Evolutionary conservation across 2,113 vertebrate genomes (phyloP), one percentile per base, ranked within the genome.

Genomic region (Poeciliopsis retropinna): DNA sequence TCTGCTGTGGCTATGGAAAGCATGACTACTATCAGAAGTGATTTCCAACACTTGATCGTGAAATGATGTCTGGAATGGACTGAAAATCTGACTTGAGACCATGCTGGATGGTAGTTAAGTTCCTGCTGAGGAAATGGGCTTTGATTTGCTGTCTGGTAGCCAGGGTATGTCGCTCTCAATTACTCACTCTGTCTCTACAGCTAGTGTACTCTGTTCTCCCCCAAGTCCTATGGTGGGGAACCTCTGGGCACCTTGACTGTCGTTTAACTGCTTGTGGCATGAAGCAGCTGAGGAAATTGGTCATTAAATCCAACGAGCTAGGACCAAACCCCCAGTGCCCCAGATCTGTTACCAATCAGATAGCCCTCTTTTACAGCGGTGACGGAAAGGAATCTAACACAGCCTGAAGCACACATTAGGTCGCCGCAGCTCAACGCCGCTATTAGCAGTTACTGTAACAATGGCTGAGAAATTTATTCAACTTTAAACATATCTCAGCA

Each of bases 281-380:
- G 91, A 92, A 87, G 92, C 91, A 84, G 90, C 85, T 69, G 88
- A 95, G 93, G 93, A 95, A 95, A 94, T 93, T 92, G 93, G 92
- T 94, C 93, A 94, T 95, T 95, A 95, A 94, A 94, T 93, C 88
- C 92, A 94, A 93, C 89, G 87, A 94, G 92, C 92, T 85, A 83
- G 87, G 92, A 91, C 92, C 87, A 78, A 80, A 81, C 90, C 93
- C 91, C 92, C 91, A 87, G 91, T 88, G 92, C 87, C 92, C 92
- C 92, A 90, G 92, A 92, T 93, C 93, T 94, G 94, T 94, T 94
- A 93, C 92, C 92, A 93, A 94, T 95, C 93, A 94, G 92, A 94
- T 92, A 91, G 92, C 90, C 92, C 92, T 93, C 88, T 91, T 93
- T 93, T 84, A 89, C 86, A 87, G 83, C 73, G 79, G 85, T 86